Evolutionary conservation across 1,140 invertebrate species (phyloP), one percentile per base, ranked within the genome.

Genomic region (Thrips palmi): DNA sequence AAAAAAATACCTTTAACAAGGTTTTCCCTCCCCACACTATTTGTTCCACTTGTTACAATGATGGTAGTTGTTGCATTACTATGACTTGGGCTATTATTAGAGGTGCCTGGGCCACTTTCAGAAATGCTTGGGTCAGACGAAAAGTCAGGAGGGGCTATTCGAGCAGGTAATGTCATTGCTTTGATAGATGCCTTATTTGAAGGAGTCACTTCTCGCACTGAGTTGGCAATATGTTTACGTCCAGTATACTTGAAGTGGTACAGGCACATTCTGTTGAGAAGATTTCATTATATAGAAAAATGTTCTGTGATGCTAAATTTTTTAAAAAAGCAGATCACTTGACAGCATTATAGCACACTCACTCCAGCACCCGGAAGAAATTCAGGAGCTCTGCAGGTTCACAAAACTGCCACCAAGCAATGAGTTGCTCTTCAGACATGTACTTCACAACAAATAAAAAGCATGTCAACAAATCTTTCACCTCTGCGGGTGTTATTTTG

Each of bases 401-500:
- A 46, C 77, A 82, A 34, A 83, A 81, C 47, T 77, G 77, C 80
- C 87, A 92, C 83, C 85, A 92, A 6, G 75, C 71, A 12, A 89
- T 69, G n/a, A 92, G 63, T 47, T 84, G 74, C 45, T 87, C 81
- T 52, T 89, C 83, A 20, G 78, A 76, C 32, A 92, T 54, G 59
- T 92, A 79, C 55, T 89, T 91, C 18, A 94, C 63, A 30, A 93
- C 74, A 60, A 89, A 92, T 12, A 96, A 59, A 54, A 91, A 88
- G 52, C 83, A 86, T 1, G 94, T 56, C 11, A 97, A 62, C 12
- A 96, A 63, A 59, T 97, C 89, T 52, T 80, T 81, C 21, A 85
- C 73, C 64, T 92, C 86, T 7, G 59, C 49, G 1, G 58, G 52
- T 12, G 28, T n/a, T 19, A 39, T n/a, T 57, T 82, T 85, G 54